Evolutionary conservation across 1,140 invertebrate genomes (phyloP).

Genomic region (Lamellibrachia luymesi): DNA sequence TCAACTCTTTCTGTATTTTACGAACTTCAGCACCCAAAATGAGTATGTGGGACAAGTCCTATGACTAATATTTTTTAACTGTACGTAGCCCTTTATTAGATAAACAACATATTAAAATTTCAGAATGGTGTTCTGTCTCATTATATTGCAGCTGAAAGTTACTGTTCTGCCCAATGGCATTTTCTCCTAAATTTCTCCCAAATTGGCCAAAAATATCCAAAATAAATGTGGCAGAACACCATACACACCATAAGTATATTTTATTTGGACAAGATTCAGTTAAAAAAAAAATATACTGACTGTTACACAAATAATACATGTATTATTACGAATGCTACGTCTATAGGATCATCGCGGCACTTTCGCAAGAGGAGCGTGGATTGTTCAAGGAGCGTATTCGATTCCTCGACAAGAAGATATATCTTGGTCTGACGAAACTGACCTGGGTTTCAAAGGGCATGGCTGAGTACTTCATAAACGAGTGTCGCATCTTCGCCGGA

Average conservation of each 20-base stretch:
- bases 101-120: no score
- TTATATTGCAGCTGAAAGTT: no score
- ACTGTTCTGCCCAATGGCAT: no score
- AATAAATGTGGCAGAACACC: no score
- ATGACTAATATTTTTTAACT: no score
- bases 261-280: neutral
- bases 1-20: no score
- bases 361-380: constrained; percentile 61
- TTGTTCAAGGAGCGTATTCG: constrained; percentile 64
- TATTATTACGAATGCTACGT: neutral
- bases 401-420: constrained; percentile 71
- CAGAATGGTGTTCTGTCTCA: no score
- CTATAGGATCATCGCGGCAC: constrained; percentile 63
- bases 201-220: no score
- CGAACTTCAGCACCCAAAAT: no score
- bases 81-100: no score
- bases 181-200: no score
- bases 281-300: neutral
- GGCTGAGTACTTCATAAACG: constrained; percentile 74
- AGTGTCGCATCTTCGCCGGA: constrained; percentile 69
- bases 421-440: constrained; percentile 74
- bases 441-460: constrained; percentile 73
- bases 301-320: neutral
- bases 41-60: no score
- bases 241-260: neutral